Percentiles rank a stretch among this genome's conserved stretches.
Evolutionary conservation across 2,113 vertebrate species (phyloP).

Genomic region (Microtus pennsylvanicus): DNA sequence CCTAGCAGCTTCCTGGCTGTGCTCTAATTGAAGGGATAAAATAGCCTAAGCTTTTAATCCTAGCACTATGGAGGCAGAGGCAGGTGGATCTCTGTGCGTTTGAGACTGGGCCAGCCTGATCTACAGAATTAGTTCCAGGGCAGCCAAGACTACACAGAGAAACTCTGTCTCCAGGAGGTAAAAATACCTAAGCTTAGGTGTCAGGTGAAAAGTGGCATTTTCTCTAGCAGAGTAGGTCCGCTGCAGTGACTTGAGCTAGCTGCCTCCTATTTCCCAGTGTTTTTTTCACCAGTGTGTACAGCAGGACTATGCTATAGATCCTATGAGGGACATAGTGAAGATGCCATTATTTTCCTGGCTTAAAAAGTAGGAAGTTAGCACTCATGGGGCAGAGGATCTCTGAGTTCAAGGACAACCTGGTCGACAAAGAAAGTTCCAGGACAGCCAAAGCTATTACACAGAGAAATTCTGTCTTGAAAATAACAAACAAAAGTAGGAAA

Average conservation of each 20-base stretch:
- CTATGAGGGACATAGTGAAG: not conserved
- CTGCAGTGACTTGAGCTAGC: not conserved
- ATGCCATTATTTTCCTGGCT: slow-evolving; percentile 15
- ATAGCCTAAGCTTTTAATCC: not conserved
- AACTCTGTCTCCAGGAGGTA: too few species aligned
- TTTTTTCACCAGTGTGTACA: not conserved
- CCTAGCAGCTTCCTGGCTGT: not conserved
- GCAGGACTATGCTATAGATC: not conserved
- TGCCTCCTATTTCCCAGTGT: slow-evolving; percentile 15
- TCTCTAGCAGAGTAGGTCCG: not conserved
- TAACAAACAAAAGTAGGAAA: not conserved
- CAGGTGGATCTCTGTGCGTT: too few species aligned
- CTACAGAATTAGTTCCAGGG: too few species aligned
- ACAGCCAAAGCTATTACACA: not conserved
- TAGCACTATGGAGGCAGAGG: too few species aligned
- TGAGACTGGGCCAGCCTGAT: too few species aligned
- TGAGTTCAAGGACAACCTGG: not conserved
- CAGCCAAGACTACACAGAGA: too few species aligned
- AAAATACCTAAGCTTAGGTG: not conserved
- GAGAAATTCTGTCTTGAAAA: not conserved
- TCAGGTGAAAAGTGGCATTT: not conserved
- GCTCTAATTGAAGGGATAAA: not conserved
- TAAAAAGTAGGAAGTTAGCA: not conserved
- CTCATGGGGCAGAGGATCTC: not conserved
- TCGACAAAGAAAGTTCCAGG: not conserved